phyloP scores from a whole-genome alignment of 2,888 invertebrate genomes.

The Pasiphila rectangulata region DNA sequence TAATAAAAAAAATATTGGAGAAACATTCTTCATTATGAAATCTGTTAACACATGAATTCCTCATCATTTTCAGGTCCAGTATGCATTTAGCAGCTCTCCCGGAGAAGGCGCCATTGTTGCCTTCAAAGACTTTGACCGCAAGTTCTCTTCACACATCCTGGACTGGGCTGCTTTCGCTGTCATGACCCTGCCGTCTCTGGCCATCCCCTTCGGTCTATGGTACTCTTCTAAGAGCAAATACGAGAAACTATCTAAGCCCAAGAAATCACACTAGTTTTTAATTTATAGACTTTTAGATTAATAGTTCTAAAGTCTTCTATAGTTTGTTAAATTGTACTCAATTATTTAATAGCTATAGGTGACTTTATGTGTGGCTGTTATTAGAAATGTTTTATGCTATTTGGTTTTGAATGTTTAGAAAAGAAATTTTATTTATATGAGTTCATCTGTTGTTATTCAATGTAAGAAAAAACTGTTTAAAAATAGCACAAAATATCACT shows the following conservation, averaged over 20 bases:
- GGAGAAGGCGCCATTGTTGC: conserved; percentile 97
- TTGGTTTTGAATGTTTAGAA: too few relatives aligned
- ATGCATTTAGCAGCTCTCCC: conserved; percentile 91
- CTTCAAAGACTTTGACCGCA: conserved; percentile 95
- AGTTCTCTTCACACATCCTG: conserved; percentile 97
- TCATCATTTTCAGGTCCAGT: conserved; percentile 82
- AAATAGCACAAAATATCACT: conserved; percentile 45
- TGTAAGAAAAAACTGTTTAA: too few relatives aligned
- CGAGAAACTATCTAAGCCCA: conserved; percentile 88
- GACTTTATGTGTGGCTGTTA: background rate
- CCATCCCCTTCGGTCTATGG: conserved; percentile 97
- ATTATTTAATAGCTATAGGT: background rate
- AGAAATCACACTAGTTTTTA: conserved; percentile 80
- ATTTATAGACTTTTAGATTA: conserved; percentile 34
- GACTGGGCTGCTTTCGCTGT: conserved; percentile 98
- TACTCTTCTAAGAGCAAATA: conserved; percentile 97
- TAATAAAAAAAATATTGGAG: too few relatives aligned
- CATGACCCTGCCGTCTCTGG: conserved; percentile 96
- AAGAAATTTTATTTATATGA: too few relatives aligned
- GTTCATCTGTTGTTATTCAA: too few relatives aligned
- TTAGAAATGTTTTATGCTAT: conserved; percentile 14
- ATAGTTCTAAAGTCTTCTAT: background rate
- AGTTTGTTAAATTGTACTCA: background rate
- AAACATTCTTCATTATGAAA: too few relatives aligned
- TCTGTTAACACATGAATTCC: too few relatives aligned